Evolutionary conservation across 1,140 invertebrate genomes (phyloP), one percentile per base, ranked within the genome.

Genomic region (Drosophila sucinea): DNA sequence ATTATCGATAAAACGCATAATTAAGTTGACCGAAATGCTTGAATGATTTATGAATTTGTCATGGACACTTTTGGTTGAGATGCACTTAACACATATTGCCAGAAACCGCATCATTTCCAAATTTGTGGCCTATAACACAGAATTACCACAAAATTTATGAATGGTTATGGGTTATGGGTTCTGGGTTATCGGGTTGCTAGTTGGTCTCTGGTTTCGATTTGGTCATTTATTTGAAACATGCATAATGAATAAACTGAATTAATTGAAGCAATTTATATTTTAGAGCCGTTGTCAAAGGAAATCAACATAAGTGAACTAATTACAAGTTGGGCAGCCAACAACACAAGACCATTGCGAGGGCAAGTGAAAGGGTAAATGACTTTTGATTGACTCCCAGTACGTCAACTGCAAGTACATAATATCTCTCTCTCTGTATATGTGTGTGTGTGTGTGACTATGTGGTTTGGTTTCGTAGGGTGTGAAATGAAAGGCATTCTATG

Each of bases 261-360:
- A 87, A 86, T 86, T 77, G 76, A 61, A 70, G 77, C 84, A 80
- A 83, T 87, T 87, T 86, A 78, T 82, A 67, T 51, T 87, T 71
- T 77, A 70, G 67, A 66, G 62, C 70, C 62, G 47, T 70, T 86
- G 79, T 86, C 84, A 84, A 84, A 89, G 84, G 80, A 83, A 87
- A 87, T 87, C 80, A 89, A 75, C 77, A 84, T 84, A 89, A 84
- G 84, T 80, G 84, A 77, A 73, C 84, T 87, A 87, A 87, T 87
- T 87, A 87, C 77, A 73, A 41, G 33, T 54, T 11, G n/a, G 51
- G 2, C 47, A 71, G 65, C 72, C 47, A 71, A 67, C 72, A 61
- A 64, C 30, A 27, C 17, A 8, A 41, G 2, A 29, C 38, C 56
- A 23, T 40, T 11, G 25, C 10, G 41, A 27, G 23, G 38, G 57